Percentiles rank a stretch among this genome's conserved stretches.
Evolutionary conservation across 2,797 vertebrate species (phyloP).

Genomic region (Thripadectes ignobilis): DNA sequence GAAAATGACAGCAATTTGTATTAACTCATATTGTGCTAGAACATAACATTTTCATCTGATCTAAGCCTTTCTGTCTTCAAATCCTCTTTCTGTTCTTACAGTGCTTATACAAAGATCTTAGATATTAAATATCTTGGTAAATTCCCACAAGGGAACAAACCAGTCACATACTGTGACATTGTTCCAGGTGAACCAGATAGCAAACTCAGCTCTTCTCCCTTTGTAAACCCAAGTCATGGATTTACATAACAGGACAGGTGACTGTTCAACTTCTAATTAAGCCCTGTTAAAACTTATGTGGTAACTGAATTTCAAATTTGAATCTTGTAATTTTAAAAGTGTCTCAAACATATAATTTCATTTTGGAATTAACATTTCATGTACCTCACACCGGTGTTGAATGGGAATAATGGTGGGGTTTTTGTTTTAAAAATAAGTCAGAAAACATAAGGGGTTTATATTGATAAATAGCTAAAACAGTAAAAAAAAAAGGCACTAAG

Average conservation of each 20-base stretch:
- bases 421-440: not conserved
- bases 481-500: not conserved
- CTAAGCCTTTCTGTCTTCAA: not conserved
- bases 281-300: not conserved
- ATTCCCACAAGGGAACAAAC: not conserved
- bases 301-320: not conserved
- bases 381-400: not conserved
- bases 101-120: not conserved
- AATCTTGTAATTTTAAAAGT: not conserved
- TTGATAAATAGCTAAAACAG: not conserved
- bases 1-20: constrained; percentile 8
- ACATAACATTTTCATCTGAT: not conserved
- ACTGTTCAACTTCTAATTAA: not conserved
- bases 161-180: not conserved
- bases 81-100: not conserved
- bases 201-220: not conserved
- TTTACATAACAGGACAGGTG: not conserved
- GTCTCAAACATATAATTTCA: not conserved
- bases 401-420: not conserved
- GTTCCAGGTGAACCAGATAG: not conserved
- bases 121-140: not conserved
- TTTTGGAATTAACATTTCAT: not conserved
- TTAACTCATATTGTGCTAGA: constrained; percentile 42
- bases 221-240: not conserved
- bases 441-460: not conserved